A percentile compares a stretch with the other conserved stretches of the same genome.
These are phyloP conservation scores for Casuarius casuarius DNA, from an alignment of 2,113 vertebrate species.

Conservation along the genomic window DNA sequence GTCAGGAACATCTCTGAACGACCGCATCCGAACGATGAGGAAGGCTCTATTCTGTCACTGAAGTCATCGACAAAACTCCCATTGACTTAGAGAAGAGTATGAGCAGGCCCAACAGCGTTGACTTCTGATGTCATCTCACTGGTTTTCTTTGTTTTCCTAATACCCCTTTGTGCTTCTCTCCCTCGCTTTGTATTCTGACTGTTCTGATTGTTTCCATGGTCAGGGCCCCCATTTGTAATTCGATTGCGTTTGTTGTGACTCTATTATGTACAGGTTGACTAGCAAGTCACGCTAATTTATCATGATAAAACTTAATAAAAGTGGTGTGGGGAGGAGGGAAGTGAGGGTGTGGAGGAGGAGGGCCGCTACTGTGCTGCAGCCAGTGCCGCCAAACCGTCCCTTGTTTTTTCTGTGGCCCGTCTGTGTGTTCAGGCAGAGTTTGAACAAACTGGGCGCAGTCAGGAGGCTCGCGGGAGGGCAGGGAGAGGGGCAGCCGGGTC, in stretches of 20 bases:
- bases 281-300: constrained; percentile 4
- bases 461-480: constrained; percentile 26
- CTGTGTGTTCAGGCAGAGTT: constrained; percentile 13
- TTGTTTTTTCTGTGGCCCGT: constrained; percentile 30
- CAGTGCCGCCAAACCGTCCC: constrained; percentile 12
- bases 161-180: constrained; percentile 25
- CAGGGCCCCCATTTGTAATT: not conserved
- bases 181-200: not conserved
- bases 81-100: not conserved
- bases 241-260: not conserved
- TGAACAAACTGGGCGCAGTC: not conserved
- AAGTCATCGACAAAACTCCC: constrained; percentile 32
- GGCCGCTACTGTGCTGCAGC: constrained; percentile 61
- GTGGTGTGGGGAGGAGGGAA: not conserved
- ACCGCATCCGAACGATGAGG: not conserved
- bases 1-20: not conserved
- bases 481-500: constrained; percentile 26
- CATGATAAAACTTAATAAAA: constrained; percentile 15
- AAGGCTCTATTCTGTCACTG: not conserved
- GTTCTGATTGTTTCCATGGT: not conserved
- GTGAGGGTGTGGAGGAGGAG: constrained; percentile 4
- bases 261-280: not conserved
- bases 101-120: constrained; percentile 14
- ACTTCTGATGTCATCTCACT: constrained; percentile 47
- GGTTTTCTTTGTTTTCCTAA: constrained; percentile 42